phyloP scores from a whole-genome alignment of 1,140 invertebrate genomes.

The Ceratitis capitata region DNA sequence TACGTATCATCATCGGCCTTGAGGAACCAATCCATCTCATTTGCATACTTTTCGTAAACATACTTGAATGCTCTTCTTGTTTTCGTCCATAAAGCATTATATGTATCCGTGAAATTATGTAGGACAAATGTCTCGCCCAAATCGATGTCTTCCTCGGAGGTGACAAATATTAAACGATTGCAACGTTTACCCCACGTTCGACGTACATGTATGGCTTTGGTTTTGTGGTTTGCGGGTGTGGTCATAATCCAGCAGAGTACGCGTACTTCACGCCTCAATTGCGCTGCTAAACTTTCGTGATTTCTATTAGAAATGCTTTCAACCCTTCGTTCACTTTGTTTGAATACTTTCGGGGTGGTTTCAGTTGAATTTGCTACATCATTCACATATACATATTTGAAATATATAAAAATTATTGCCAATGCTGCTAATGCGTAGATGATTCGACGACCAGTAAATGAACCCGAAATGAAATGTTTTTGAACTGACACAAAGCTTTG shows the following conservation, averaged over 20 bases:
- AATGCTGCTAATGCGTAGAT: not conserved
- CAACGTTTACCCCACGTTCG: slow-evolving; percentile 95
- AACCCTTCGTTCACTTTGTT: no score
- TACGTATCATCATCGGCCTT: slow-evolving; percentile 96
- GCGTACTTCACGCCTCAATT: slow-evolving; percentile 71
- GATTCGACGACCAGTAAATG: not conserved
- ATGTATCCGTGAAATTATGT: slow-evolving; percentile 78
- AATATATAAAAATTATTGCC: not conserved
- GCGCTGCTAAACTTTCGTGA: slow-evolving; percentile 43
- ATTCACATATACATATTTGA: not conserved
- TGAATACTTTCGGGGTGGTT: not conserved
- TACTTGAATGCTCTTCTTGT: slow-evolving; percentile 92
- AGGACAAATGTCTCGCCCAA: slow-evolving; percentile 69
- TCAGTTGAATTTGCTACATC: not conserved
- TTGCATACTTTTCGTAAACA: slow-evolving; percentile 80
- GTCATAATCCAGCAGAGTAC: slow-evolving; percentile 97
- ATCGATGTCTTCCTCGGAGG: slow-evolving; percentile 72
- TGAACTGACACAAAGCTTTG: not conserved
- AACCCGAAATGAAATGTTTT: no score
- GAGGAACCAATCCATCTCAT: slow-evolving; percentile 90
- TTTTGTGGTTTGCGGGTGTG: slow-evolving; percentile 85
- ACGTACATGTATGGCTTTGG: slow-evolving; percentile 88
- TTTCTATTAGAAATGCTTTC: no score
- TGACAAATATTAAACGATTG: slow-evolving; percentile 90
- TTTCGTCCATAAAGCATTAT: slow-evolving; percentile 91